These are phyloP conservation scores for Pandion haliaetus DNA, from an alignment of 2,113 vertebrate genomes.

Conservation along the genomic window DNA sequence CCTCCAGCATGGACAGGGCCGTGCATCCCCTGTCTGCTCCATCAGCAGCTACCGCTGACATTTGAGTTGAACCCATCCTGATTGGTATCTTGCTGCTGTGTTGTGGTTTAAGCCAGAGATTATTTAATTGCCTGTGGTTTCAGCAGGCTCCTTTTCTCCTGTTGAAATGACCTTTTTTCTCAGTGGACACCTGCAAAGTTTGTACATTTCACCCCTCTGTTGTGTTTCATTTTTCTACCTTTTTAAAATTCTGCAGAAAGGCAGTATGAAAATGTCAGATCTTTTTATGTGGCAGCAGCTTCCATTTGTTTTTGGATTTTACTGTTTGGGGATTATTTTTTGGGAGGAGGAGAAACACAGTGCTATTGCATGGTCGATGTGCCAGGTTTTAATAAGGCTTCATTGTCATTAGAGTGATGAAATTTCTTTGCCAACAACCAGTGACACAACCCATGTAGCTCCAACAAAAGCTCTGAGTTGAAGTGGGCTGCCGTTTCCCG, in stretches of 20 bases:
- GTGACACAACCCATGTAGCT: not conserved
- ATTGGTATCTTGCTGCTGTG: not conserved
- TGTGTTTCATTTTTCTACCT: not conserved
- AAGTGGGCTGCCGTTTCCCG: not conserved
- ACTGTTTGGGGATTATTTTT: not conserved
- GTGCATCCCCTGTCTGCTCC: rapidly evolving
- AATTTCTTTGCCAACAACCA: not conserved
- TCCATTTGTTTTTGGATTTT: not conserved
- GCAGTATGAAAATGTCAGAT: not conserved
- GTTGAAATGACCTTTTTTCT: not conserved
- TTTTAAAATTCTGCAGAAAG: not conserved
- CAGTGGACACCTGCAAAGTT: not conserved
- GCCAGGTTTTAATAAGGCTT: not conserved
- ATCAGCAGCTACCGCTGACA: not conserved
- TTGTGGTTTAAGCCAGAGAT: not conserved
- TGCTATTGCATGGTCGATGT: not conserved
- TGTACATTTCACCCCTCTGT: not conserved
- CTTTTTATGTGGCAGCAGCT: not conserved
- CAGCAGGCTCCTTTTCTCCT: not conserved
- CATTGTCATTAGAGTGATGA: not conserved
- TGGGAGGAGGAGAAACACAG: not conserved
- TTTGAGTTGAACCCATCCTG: not conserved
- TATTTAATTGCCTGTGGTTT: not conserved
- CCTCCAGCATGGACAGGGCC: not conserved
- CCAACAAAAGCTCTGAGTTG: not conserved